Percentiles rank a stretch among this genome's conserved stretches.
Evolutionary conservation across 1,140 invertebrate genomes (phyloP).

Genomic region (Cryptotermes secundus): DNA sequence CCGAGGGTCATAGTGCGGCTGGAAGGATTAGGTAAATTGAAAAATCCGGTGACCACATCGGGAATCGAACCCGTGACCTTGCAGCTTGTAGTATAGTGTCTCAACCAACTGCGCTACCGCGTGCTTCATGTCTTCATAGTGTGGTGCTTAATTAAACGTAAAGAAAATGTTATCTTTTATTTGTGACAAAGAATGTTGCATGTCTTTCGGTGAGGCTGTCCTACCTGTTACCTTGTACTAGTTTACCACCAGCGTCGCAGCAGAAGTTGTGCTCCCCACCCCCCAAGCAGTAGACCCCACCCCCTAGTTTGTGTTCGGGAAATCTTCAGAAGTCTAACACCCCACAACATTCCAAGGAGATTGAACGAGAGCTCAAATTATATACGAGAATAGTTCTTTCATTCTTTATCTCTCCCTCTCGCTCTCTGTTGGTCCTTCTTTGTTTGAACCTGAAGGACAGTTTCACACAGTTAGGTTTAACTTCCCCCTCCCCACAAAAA

Average conservation of each 20-base stretch:
- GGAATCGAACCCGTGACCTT: too few species aligned
- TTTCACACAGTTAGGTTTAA: background rate
- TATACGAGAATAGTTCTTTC: background rate
- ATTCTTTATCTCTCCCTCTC: background rate
- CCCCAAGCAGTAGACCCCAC: background rate
- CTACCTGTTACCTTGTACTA: conserved; percentile 9
- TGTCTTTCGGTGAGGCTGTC: background rate
- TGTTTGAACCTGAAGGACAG: background rate
- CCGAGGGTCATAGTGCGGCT: too few species aligned
- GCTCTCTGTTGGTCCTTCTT: background rate
- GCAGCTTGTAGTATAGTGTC: too few species aligned
- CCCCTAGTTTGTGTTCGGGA: background rate
- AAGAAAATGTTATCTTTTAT: too few species aligned
- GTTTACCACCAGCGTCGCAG: background rate
- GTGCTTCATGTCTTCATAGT: too few species aligned
- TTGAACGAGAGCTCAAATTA: conserved; percentile 2
- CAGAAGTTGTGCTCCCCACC: background rate
- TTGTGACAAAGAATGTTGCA: background rate
- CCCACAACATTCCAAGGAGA: background rate
- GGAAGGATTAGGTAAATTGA: too few species aligned
- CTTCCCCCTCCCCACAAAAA: background rate
- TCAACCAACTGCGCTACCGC: too few species aligned
- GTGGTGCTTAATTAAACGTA: too few species aligned
- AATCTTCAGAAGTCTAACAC: conserved; percentile 2
- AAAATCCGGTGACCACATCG: too few species aligned